These are phyloP conservation scores for Octopus sinensis DNA, from an alignment of 1,140 invertebrate species.

Conservation along the genomic window DNA sequence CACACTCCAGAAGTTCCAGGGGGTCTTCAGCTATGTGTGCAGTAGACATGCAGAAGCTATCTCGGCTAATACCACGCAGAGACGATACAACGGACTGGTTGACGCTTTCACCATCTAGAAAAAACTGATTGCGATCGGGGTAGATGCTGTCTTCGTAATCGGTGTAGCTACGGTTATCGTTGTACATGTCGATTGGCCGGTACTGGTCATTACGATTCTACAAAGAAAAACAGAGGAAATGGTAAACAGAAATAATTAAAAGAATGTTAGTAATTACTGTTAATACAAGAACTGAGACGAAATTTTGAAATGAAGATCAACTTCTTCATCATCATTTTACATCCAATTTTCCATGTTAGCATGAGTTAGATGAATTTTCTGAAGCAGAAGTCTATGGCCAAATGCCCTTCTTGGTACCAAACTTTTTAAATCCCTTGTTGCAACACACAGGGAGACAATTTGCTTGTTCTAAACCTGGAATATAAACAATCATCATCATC, in stretches of 20 bases:
- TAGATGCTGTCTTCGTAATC: not conserved
- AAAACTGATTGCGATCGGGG: not conserved
- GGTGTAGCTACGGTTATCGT: slow-evolving; percentile 3
- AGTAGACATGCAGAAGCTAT: not conserved
- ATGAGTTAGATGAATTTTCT: too few relatives aligned
- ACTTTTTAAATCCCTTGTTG: too few relatives aligned
- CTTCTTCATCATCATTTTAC: too few relatives aligned
- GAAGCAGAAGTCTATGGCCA: too few relatives aligned
- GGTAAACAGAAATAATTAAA: not conserved
- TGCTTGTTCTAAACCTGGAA: too few relatives aligned
- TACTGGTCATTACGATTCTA: slow-evolving; percentile 5
- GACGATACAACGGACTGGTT: not conserved
- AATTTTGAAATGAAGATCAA: not conserved
- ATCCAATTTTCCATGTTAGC: too few relatives aligned
- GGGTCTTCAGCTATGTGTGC: not conserved
- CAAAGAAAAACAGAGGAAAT: not conserved
- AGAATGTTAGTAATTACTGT: not conserved
- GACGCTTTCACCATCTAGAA: not conserved
- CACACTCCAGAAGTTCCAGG: slow-evolving; percentile 1
- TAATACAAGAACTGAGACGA: not conserved
- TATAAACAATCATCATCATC: too few relatives aligned
- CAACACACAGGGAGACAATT: too few relatives aligned
- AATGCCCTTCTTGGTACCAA: too few relatives aligned
- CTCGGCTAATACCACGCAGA: not conserved
- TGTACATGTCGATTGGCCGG: slow-evolving; percentile 4